Percentiles rank a stretch among this genome's conserved stretches.
Conservation (phyloP, 2,888 invertebrate species). For the Dyspetes luteomarginatus region DNA sequence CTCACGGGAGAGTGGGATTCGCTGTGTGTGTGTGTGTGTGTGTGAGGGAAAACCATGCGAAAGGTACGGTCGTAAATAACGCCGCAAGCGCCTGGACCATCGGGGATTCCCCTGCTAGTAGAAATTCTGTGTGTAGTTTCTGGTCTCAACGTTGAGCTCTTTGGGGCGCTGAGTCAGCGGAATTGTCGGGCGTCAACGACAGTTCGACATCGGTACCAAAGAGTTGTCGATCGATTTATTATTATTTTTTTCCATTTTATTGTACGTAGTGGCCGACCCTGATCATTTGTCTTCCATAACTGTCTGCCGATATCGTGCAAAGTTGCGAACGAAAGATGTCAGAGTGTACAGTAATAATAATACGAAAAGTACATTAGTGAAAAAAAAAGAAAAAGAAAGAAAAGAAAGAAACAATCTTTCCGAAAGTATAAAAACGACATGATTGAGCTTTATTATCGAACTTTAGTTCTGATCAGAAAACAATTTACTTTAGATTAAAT, state of each 20-base stretch:
- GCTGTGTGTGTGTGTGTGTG: constrained; percentile 6
- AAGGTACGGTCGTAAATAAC: constrained; percentile 61
- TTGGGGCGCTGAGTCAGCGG: constrained; percentile 35
- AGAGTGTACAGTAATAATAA: no score
- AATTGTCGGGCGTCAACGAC: constrained; percentile 44
- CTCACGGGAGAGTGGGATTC: constrained; percentile 16
- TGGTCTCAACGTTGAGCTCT: constrained; percentile 35
- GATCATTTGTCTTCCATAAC: no score
- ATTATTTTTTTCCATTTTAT: constrained; percentile 6
- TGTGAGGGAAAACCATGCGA: constrained; percentile 43
- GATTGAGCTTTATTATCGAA: no score
- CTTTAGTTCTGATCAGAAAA: no score
- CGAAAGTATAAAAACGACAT: no score
- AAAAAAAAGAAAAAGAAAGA: no score
- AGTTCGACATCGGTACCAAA: constrained; percentile 12
- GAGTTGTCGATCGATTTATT: constrained; percentile 26
- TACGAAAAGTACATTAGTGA: no score
- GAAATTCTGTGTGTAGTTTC: constrained; percentile 53
- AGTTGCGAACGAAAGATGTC: no score
- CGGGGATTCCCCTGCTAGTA: constrained; percentile 39
- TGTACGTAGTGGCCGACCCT: no score
- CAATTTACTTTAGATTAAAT: no score
- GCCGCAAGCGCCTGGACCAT: constrained; percentile 33
- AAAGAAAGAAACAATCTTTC: no score
- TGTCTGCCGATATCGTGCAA: no score